Evolutionary conservation across 2,113 vertebrate species (phyloP).

Genomic region (Oncorhynchus gorbuscha): DNA sequence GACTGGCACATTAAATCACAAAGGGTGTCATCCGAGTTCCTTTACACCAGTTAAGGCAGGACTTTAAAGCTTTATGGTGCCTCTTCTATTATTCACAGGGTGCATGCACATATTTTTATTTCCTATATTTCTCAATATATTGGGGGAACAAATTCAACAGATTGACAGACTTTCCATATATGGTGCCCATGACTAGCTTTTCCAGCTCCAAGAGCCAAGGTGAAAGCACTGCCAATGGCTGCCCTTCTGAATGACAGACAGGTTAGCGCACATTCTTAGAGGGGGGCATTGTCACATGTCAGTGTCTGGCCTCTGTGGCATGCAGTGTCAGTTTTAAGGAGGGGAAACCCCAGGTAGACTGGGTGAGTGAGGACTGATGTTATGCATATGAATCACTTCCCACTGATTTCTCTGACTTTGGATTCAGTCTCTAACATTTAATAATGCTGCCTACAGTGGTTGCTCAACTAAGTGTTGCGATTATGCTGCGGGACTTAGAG

Average conservation of each 20-base stretch:
- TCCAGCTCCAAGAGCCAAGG: not conserved
- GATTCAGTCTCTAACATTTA: conserved; percentile 27
- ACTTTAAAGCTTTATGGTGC: too few species aligned
- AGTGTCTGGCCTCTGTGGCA: conserved; percentile 32
- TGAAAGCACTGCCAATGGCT: not conserved
- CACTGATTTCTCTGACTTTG: conserved; percentile 15
- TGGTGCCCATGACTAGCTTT: too few species aligned
- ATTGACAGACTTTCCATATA: too few species aligned
- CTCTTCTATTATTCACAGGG: too few species aligned
- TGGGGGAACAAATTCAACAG: too few species aligned
- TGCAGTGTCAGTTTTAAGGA: conserved; percentile 21
- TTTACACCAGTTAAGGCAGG: not conserved
- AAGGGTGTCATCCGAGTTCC: not conserved
- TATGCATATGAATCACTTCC: conserved; percentile 42
- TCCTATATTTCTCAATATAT: too few species aligned
- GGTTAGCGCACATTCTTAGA: conserved; percentile 20
- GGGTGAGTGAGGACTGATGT: conserved; percentile 31
- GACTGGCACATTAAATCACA: not conserved
- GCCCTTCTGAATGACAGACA: conserved; percentile 1
- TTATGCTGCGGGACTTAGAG: too few species aligned
- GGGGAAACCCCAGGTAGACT: not conserved
- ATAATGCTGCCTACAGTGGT: conserved; percentile 29
- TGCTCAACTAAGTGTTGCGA: too few species aligned
- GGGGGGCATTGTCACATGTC: conserved; percentile 8
- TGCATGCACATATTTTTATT: too few species aligned